phyloP scores from a whole-genome alignment of 2,797 vertebrate species.

The Pseudochromis fuscus region DNA sequence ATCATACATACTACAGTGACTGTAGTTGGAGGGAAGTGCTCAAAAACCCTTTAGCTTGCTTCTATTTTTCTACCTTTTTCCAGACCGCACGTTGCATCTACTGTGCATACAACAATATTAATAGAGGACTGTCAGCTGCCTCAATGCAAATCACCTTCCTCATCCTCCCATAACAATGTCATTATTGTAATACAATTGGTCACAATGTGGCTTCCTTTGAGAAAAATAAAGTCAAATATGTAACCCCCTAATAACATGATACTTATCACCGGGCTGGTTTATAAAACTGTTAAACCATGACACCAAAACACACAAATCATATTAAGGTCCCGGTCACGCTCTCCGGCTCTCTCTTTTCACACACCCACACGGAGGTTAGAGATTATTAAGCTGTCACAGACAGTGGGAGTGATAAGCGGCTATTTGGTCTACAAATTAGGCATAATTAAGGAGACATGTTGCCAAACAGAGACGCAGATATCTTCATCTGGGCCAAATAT shows the following conservation, averaged over 20 bases:
- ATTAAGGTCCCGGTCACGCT: constrained; percentile 85
- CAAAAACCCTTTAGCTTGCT: constrained; percentile 45
- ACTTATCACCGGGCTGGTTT: constrained; percentile 80
- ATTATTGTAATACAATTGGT: constrained; percentile 84
- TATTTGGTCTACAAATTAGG: constrained; percentile 90
- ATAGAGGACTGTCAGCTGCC: constrained; percentile 71
- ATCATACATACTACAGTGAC: constrained; percentile 47
- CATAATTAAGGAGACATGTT: constrained; percentile 86
- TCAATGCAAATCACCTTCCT: constrained; percentile 79
- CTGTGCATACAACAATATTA: constrained; percentile 64
- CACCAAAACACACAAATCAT: constrained; percentile 87
- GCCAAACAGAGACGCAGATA: constrained; percentile 83
- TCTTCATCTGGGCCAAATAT: constrained; percentile 82
- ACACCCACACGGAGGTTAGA: constrained; percentile 78
- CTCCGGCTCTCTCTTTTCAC: constrained; percentile 60
- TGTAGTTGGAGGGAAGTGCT: constrained; percentile 48
- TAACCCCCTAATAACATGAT: constrained; percentile 84
- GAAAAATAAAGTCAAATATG: constrained; percentile 86
- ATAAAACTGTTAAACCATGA: constrained; percentile 87
- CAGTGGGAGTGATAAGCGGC: constrained; percentile 84
- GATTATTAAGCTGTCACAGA: constrained; percentile 89
- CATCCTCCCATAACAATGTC: constrained; percentile 80
- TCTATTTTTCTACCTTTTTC: constrained; percentile 56
- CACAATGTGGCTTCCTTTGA: constrained; percentile 78
- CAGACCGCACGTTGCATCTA: constrained; percentile 29